Evolutionary conservation across 2,113 vertebrate genomes (phyloP).

Genomic region (Pandion haliaetus): DNA sequence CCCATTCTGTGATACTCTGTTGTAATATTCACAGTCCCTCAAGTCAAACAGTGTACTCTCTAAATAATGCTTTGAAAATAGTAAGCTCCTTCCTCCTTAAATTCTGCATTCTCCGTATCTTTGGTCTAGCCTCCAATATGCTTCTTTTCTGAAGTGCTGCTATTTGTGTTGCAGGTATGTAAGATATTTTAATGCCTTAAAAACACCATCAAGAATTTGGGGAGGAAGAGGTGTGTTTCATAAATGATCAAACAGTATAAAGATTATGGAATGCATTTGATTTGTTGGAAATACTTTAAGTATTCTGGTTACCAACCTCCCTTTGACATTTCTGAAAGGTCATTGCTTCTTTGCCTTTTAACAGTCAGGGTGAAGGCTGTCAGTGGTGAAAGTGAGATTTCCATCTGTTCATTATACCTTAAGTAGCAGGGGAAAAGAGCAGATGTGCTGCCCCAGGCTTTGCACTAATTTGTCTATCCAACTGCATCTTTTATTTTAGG

Average conservation of each 20-base stretch:
- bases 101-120: neutral
- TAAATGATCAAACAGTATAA: neutral
- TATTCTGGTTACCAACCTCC: neutral
- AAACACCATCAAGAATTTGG: neutral
- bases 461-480: neutral
- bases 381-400: neutral
- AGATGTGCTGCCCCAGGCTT: conserved; percentile 35
- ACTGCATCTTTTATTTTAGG: neutral
- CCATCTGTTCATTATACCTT: neutral
- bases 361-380: neutral
- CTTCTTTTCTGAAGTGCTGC: neutral
- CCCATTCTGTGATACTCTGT: neutral
- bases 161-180: neutral
- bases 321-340: neutral
- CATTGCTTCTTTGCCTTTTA: neutral
- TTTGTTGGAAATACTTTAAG: neutral
- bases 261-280: neutral
- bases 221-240: neutral
- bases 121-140: neutral
- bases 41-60: neutral
- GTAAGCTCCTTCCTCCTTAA: neutral
- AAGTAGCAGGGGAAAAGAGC: neutral
- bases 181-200: neutral
- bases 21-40: neutral
- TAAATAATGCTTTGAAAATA: neutral